Base-by-base conservation (phyloP, 2,113 vertebrate genomes). In the Aphyosemion australe region DNA sequence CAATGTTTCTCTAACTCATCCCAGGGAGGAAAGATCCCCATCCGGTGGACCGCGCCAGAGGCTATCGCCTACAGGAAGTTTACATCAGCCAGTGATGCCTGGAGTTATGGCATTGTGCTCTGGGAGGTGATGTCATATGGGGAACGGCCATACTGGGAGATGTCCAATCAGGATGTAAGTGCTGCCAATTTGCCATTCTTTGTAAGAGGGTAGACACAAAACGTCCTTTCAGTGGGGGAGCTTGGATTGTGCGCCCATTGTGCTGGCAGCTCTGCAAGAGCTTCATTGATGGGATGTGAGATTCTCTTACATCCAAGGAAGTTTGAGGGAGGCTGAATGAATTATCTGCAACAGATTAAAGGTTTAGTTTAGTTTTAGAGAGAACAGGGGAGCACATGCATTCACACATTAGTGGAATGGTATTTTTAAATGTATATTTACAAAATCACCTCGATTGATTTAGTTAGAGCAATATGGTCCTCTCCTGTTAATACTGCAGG, bases 101-200 rank as follows among this genome's bases (percentile, higher is more conserved):
- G 97, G 97, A 98, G 97, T 87, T 99, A 99, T 0, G 97, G 97
- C 55, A 99, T 99, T 60, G 96, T 99, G 53, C 94, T 99, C 46
- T 99, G 97, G 97, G 97, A 99, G 84, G 97, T 99, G 88, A 96
- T 99, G 96, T 98, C 97, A 12, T 98, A 98, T 4, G 97, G 97
- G 72, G 96, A 99, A 76, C 94, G 97, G 73, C 97, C 97, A 52
- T 99, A 99, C 88, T 98, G 97, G 97, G 97, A 99, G 84, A 99
- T 99, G 97, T 99, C 97, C 89, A 99, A 99, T 92, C 97, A 99
- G 90, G 97, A 99, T 84, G 97, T 98, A 86, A 98, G 97, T 96
- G 82, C 31, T 65, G 50, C 50, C 14, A 51, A 48, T 54, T 72
- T 43, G 47, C 37, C 19, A 59, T 18, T 59, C 52, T 54, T 52